A percentile compares a stretch with the other conserved stretches of the same genome.
Conservation (phyloP, 2,797 vertebrate species). For the Todus mexicanus region DNA sequence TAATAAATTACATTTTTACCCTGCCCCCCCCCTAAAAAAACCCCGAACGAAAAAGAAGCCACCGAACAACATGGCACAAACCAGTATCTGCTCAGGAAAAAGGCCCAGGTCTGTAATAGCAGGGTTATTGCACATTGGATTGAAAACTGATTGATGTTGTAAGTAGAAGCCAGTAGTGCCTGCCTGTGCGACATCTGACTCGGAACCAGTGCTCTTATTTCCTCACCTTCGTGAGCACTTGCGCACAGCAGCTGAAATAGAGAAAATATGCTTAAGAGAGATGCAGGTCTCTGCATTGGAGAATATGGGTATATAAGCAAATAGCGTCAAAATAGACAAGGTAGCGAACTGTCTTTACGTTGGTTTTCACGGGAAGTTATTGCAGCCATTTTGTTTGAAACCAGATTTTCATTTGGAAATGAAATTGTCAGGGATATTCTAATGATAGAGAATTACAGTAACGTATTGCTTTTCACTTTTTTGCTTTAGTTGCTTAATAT, state of each 20-base stretch:
- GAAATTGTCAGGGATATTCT: conserved; percentile 76
- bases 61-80: conserved; percentile 61
- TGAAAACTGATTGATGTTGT: conserved; percentile 24
- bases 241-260: conserved; percentile 41
- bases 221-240: conserved; percentile 8
- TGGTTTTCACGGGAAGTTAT: conserved; percentile 61
- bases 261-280: conserved; percentile 1
- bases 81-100: conserved; percentile 74
- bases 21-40: not conserved
- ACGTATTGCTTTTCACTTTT: conserved; percentile 76
- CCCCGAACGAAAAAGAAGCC: conserved; percentile 27
- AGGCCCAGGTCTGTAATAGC: conserved; percentile 62
- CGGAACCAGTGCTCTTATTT: conserved; percentile 1
- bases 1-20: not conserved
- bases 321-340: conserved; percentile 43
- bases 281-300: conserved; percentile 58
- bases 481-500: conserved; percentile 85
- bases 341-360: conserved; percentile 47
- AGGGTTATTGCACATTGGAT: conserved; percentile 59
- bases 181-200: conserved; percentile 43
- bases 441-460: conserved; percentile 70
- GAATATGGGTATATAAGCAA: conserved; percentile 60
- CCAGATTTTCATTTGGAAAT: conserved; percentile 69
- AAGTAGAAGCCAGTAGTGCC: conserved; percentile 56
- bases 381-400: conserved; percentile 67